Evolutionary conservation across 2,888 invertebrate genomes (phyloP), one percentile per base, ranked within the genome.

Genomic region (Xiphydria camelus): DNA sequence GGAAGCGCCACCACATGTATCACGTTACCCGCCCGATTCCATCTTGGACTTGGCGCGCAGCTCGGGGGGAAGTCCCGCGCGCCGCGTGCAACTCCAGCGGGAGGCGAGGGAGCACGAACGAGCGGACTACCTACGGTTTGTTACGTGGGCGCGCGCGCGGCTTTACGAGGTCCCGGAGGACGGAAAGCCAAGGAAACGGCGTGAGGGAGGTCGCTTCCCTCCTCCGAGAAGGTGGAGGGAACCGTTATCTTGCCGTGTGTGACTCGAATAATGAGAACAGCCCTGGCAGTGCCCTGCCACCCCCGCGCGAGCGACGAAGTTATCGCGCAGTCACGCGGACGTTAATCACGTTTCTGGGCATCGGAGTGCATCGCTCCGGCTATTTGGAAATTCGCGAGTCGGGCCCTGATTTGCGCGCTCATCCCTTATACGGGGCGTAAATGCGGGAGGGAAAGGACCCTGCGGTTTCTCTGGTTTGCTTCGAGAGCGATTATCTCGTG

Each of bases 241-340:
- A 55, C 59, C 57, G 60, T 55, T 59, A 61, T 62, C 61, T 57
- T 57, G 49, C 51, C 54, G 58, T 56, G 57, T 66, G 68, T 66
- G 68, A 66, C 66, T 65, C 47, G 68, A 66, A 68, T 68, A 68
- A 68, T 61, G 60, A 64, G 63, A 55, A 55, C 51, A 37, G 55
- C 55, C 48, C 50, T 41, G 36, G n/a, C n/a, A n/a, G n/a, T n/a
- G n/a, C n/a, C n/a, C n/a, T n/a, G n/a, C n/a, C n/a, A n/a, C n/a
- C n/a, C n/a, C n/a, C n/a, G n/a, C n/a, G 40, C 54, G 60, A 51
- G 53, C 56, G 45, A 57, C 52, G 49, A 45, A 45, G 52, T 53
- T 51, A 33, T 51, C 36, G 41, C 15, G 43, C 36, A 42, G 25
- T 25, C 37, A 36, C 36, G 23, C 41, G 35, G 35, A 18, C 35